A percentile compares a stretch with the other conserved stretches of the same genome.
Evolutionary conservation across 2,888 invertebrate genomes (phyloP).

Genomic region (Sinotaia quadrata): DNA sequence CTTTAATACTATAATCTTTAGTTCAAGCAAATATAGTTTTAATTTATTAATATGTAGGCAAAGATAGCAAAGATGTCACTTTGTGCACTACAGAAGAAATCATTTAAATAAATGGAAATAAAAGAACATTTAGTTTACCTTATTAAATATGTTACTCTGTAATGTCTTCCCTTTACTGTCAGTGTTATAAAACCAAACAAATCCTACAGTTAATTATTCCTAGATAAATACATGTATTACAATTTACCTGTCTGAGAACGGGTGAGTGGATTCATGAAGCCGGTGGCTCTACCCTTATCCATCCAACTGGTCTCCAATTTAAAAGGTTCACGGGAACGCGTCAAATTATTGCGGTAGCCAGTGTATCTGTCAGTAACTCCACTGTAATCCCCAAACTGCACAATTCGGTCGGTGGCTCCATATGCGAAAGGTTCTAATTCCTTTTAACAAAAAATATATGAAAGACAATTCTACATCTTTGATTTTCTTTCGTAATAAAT

Average conservation of each 20-base stretch:
- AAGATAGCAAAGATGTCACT: too few relatives aligned
- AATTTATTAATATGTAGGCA: too few relatives aligned
- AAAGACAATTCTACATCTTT: too few relatives aligned
- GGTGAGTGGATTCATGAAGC: slow-evolving; percentile 34
- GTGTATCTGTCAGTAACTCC: slow-evolving; percentile 71
- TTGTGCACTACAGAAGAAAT: too few relatives aligned
- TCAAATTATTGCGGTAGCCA: slow-evolving; percentile 68
- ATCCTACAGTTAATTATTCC: not conserved
- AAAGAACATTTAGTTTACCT: too few relatives aligned
- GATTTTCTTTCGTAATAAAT: too few relatives aligned
- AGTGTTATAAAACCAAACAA: not conserved
- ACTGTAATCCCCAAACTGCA: slow-evolving; percentile 69
- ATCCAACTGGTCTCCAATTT: slow-evolving; percentile 56
- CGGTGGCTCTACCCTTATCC: slow-evolving; percentile 37
- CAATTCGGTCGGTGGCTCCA: slow-evolving; percentile 64
- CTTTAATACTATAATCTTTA: too few relatives aligned
- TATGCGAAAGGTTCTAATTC: slow-evolving; percentile 59
- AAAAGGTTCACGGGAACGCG: slow-evolving; percentile 52
- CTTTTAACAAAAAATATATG: slow-evolving; percentile 35
- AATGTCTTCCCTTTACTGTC: too few relatives aligned
- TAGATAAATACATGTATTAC: not conserved
- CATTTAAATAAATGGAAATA: too few relatives aligned
- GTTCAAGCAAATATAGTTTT: too few relatives aligned
- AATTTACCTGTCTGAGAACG: slow-evolving; percentile 39
- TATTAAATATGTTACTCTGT: too few relatives aligned